phyloP scores from a whole-genome alignment of 2,888 invertebrate genomes.

The Ephialtes manifestator region DNA sequence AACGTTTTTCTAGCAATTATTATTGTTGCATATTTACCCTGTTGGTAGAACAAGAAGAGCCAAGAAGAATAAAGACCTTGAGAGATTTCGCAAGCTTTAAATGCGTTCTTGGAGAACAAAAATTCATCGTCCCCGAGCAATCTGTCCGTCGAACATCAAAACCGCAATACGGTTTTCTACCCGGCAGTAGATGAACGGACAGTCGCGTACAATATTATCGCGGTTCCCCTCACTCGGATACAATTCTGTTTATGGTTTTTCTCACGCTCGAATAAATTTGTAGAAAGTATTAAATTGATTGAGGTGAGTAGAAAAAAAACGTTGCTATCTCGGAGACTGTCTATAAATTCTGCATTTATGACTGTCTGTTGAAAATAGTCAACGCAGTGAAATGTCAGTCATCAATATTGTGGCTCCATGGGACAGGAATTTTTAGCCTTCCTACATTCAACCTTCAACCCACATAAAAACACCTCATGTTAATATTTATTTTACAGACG shows the following conservation, averaged over 20 bases:
- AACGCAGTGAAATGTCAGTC: background rate
- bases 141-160: background rate
- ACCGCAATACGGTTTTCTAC: conserved; percentile 22
- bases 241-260: conserved; percentile 32
- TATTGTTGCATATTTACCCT: background rate
- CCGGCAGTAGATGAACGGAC: background rate
- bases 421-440: conserved; percentile 4
- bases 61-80: background rate
- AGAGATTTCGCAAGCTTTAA: conserved; percentile 12
- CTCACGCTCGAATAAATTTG: conserved; percentile 27
- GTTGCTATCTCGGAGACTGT: background rate
- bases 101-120: conserved; percentile 7
- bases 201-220: conserved; percentile 11
- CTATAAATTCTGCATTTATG: too few species aligned
- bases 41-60: background rate
- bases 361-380: background rate
- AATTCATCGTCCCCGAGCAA: conserved; percentile 13
- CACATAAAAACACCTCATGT: background rate
- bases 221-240: conserved; percentile 1
- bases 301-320: conserved; percentile 5
- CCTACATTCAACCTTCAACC: background rate
- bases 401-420: background rate
- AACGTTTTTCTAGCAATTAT: conserved; percentile 20
- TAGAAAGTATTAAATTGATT: conserved; percentile 41
- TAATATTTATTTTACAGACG: background rate